Percentiles rank a stretch among this genome's conserved stretches.
Evolutionary conservation across 1,140 invertebrate species (phyloP).

Genomic region (Contarinia nasturtii): DNA sequence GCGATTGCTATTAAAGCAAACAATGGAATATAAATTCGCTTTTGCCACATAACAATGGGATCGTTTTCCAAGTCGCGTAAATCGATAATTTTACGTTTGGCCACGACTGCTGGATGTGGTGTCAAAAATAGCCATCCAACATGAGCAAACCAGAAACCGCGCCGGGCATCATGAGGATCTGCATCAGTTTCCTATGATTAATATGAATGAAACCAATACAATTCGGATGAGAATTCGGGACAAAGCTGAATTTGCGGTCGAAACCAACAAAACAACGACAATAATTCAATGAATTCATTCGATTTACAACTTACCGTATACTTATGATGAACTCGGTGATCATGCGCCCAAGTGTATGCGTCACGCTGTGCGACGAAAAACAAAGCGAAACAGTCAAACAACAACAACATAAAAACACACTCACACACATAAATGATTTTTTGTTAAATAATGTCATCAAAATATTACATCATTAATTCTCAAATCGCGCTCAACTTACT

Average conservation of each 20-base stretch:
- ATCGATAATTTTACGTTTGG: conserved; percentile 56
- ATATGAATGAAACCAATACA: too few species aligned
- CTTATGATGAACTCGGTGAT: conserved; percentile 69
- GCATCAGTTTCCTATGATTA: conserved; percentile 46
- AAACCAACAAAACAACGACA: too few species aligned
- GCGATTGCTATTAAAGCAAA: conserved; percentile 58
- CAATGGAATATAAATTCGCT: conserved; percentile 51
- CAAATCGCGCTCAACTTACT: conserved; percentile 30
- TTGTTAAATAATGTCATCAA: background rate
- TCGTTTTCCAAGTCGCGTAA: conserved; percentile 69
- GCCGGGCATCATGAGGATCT: conserved; percentile 62
- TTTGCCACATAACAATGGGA: conserved; percentile 71
- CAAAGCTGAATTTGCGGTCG: too few species aligned
- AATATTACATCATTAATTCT: background rate
- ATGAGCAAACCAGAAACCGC: conserved; percentile 66
- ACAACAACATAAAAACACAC: too few species aligned
- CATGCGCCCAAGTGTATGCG: conserved; percentile 57
- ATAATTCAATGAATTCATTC: too few species aligned
- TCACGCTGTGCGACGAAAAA: conserved; percentile 31
- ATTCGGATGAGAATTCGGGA: too few species aligned
- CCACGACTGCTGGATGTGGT: conserved; percentile 56
- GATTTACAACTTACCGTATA: conserved; percentile 28
- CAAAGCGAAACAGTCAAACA: background rate
- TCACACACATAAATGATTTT: too few species aligned
- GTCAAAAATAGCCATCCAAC: conserved; percentile 62